Conservation (phyloP, 2,888 invertebrate genomes). For the Andrena praecox region DNA sequence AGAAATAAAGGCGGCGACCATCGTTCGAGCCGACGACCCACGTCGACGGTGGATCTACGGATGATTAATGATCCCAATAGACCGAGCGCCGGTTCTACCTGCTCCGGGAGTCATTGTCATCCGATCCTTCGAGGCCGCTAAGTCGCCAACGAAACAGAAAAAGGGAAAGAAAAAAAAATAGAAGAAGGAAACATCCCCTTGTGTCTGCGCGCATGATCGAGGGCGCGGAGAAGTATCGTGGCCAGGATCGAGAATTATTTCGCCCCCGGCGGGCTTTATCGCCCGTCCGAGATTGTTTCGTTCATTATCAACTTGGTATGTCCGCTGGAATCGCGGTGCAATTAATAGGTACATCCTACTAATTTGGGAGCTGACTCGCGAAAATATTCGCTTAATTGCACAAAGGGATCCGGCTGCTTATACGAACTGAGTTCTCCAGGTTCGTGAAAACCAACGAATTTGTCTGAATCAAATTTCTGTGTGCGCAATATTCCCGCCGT, state of each 20-base stretch:
- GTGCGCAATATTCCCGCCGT: constrained; percentile 18
- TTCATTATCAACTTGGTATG: constrained; percentile 44
- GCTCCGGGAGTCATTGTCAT: constrained; percentile 50
- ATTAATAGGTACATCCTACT: constrained; percentile 44
- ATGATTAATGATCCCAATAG: constrained; percentile 63
- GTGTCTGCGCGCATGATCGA: too few relatives aligned
- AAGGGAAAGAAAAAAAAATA: neutral
- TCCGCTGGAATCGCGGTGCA: constrained; percentile 41
- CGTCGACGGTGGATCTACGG: constrained; percentile 51
- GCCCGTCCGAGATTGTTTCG: constrained; percentile 50
- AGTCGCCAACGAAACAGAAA: constrained; percentile 1
- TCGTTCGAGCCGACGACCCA: constrained; percentile 33
- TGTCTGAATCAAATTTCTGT: constrained; percentile 44
- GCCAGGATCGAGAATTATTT: constrained; percentile 16
- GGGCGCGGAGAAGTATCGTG: neutral
- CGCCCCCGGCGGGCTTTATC: constrained; percentile 32
- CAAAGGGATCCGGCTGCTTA: constrained; percentile 53
- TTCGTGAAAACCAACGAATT: constrained; percentile 22
- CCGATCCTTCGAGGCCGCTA: constrained; percentile 33
- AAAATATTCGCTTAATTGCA: constrained; percentile 63
- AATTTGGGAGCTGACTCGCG: constrained; percentile 51
- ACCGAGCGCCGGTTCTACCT: constrained; percentile 23
- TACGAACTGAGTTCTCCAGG: constrained; percentile 39
- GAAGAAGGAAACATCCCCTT: neutral
- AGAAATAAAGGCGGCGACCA: constrained; percentile 38